These are phyloP conservation scores for Molanna angustata DNA, from an alignment of 2,888 invertebrate genomes.

Conservation along the genomic window DNA sequence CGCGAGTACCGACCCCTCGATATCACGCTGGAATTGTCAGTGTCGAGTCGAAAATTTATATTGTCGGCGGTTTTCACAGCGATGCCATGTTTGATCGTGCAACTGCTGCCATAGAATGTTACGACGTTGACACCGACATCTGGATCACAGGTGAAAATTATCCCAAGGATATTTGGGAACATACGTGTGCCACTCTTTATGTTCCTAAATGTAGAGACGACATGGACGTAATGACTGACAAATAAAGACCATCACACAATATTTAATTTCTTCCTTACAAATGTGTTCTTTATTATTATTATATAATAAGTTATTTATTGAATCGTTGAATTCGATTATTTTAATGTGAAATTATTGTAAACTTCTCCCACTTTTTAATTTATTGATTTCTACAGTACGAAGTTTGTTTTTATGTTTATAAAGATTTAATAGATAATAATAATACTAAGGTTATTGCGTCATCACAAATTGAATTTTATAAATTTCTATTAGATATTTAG, in stretches of 20 bases:
- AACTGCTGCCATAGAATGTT: constrained; percentile 64
- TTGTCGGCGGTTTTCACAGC: constrained; percentile 67
- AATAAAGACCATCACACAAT: constrained; percentile 29
- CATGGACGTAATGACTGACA: constrained; percentile 45
- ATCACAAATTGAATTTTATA: too few species aligned
- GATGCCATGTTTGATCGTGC: constrained; percentile 65
- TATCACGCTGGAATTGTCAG: constrained; percentile 67
- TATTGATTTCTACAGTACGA: too few species aligned
- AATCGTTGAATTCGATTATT: too few species aligned
- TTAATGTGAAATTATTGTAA: too few species aligned
- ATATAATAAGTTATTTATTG: too few species aligned
- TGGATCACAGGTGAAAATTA: constrained; percentile 64
- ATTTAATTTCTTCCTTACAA: too few species aligned
- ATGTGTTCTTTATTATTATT: too few species aligned
- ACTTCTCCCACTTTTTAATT: too few species aligned
- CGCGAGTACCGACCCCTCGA: constrained; percentile 62
- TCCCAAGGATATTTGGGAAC: constrained; percentile 70
- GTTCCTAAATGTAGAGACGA: constrained; percentile 59
- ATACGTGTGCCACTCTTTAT: constrained; percentile 63
- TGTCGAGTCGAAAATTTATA: constrained; percentile 59
- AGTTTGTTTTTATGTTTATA: too few species aligned
- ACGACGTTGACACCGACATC: constrained; percentile 57
- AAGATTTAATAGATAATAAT: too few species aligned
- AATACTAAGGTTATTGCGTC: too few species aligned
- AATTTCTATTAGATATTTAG: too few species aligned